Percentiles rank a stretch among this genome's conserved stretches.
Conservation (phyloP, 2,888 invertebrate species). For the Acleris laterana region DNA sequence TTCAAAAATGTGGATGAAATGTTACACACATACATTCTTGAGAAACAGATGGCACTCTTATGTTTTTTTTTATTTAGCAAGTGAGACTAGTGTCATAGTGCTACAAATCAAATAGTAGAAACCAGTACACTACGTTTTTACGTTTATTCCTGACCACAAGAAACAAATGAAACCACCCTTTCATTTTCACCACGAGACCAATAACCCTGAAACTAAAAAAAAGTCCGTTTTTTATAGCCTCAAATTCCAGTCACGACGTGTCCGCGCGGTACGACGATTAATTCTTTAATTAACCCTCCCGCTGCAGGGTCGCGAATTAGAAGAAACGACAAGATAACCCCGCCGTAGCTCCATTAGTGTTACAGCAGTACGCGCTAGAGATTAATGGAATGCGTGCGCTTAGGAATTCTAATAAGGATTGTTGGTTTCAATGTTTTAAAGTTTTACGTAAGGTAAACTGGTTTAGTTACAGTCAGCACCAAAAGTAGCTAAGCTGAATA, state of each 20-base stretch:
- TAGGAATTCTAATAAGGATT: conserved; percentile 63
- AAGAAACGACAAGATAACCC: conserved; percentile 71
- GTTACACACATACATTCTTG: too few species aligned
- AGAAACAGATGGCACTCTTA: too few species aligned
- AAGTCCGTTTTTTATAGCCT: conserved; percentile 49
- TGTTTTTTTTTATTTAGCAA: too few species aligned
- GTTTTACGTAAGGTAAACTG: background rate
- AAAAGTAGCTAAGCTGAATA: too few species aligned
- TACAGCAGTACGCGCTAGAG: conserved; percentile 49
- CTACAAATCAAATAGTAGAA: too few species aligned
- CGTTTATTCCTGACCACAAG: too few species aligned
- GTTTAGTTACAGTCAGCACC: too few species aligned
- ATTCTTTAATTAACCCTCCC: conserved; percentile 77
- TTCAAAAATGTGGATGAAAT: too few species aligned
- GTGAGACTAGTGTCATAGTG: too few species aligned
- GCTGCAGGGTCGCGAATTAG: conserved; percentile 67
- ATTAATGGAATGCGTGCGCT: conserved; percentile 47
- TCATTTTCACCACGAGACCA: conserved; percentile 6
- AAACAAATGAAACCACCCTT: background rate
- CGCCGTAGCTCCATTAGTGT: conserved; percentile 63
- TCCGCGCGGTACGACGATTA: conserved; percentile 56
- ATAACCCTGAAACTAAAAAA: conserved; percentile 24
- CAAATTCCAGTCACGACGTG: conserved; percentile 64
- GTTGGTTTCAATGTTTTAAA: conserved; percentile 13
- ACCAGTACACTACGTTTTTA: too few species aligned